Conservation (phyloP, 1,140 invertebrate genomes). For the Ctenoplectra terminalis region DNA sequence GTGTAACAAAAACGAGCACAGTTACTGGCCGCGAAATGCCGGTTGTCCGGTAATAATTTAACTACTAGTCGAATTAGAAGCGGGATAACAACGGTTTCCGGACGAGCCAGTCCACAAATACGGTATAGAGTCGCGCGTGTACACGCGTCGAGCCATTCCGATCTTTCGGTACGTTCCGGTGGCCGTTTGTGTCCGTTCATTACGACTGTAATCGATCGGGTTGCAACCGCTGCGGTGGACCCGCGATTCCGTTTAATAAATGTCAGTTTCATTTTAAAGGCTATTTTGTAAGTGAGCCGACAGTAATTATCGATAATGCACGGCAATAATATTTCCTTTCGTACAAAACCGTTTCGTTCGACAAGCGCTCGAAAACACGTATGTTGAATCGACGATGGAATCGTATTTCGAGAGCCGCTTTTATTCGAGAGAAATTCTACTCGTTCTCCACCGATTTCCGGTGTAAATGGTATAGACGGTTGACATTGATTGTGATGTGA, state of each 20-base stretch:
- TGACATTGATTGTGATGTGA: not conserved
- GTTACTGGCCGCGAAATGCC: constrained; percentile 68
- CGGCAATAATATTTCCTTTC: constrained; percentile 43
- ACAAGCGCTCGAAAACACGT: constrained; percentile 1
- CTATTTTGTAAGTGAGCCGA: constrained; percentile 55
- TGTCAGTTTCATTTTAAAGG: constrained; percentile 67
- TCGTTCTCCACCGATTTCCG: not conserved
- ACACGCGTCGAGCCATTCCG: constrained; percentile 20
- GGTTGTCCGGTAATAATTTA: constrained; percentile 75
- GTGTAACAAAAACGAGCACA: constrained; percentile 53
- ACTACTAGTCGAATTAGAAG: constrained; percentile 75
- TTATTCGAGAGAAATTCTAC: not conserved
- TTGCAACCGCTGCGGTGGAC: constrained; percentile 34
- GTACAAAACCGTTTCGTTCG: constrained; percentile 36
- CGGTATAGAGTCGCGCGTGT: constrained; percentile 39
- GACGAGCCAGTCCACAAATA: constrained; percentile 70
- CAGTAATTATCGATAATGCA: constrained; percentile 64
- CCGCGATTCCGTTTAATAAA: constrained; percentile 69
- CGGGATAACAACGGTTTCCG: constrained; percentile 68
- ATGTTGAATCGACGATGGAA: not conserved
- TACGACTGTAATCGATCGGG: constrained; percentile 67
- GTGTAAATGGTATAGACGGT: not conserved
- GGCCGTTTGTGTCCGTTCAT: constrained; percentile 57
- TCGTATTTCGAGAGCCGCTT: not conserved
- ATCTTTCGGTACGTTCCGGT: constrained; percentile 58